Base-by-base conservation (phyloP, 2,113 vertebrate species). In the Deroptyus accipitrinus region DNA sequence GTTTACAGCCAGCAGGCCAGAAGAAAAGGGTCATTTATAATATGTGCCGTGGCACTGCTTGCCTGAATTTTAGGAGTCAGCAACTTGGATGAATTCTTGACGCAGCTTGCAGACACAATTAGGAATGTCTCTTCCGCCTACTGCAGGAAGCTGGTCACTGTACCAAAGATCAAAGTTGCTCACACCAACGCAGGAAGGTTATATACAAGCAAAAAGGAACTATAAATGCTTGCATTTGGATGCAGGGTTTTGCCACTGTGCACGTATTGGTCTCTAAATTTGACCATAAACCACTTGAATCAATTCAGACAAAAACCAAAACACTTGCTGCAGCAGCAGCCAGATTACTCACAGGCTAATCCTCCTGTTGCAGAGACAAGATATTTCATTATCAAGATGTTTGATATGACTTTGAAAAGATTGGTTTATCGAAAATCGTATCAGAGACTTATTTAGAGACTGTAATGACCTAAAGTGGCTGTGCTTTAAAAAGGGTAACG, bases 111-210 rank as follows among this genome's bases (percentile, higher is more conserved):
- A 91, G 92, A 67, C 57, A 28, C 66, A 46, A 87, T 82, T 66
- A 64, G 59, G 83, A 77, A 85, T 52, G 82, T 68, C 39, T 92
- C 70, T 92, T 57, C 90, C 6, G 23, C 86, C 90, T 79, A 44
- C 95, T 62, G 66, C 95, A 92, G 96, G 92, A 95, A 95, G 66
- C 94, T 76, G 77, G 86, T 70, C 73, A 94, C 73, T 86, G 77
- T 92, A 93, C 94, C 77, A 86, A 67, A 90, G 93, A 97, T 95
- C 89, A 88, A 78, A 94, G 83, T 35, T 61, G 83, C 66, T 93
- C 48, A 49, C 67, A 69, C 66, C 69, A 88, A 66, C 19, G 2
- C 66, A 92, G 77, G 68, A 86, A 91, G 31, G 37, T 66, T 88
- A 57, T 46, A 23, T 18, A 54, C 42, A 64, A 69, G 54, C 81